A percentile compares a stretch with the other conserved stretches of the same genome.
Conservation (phyloP, 2,888 invertebrate species). For the Thymelicus lineola region DNA sequence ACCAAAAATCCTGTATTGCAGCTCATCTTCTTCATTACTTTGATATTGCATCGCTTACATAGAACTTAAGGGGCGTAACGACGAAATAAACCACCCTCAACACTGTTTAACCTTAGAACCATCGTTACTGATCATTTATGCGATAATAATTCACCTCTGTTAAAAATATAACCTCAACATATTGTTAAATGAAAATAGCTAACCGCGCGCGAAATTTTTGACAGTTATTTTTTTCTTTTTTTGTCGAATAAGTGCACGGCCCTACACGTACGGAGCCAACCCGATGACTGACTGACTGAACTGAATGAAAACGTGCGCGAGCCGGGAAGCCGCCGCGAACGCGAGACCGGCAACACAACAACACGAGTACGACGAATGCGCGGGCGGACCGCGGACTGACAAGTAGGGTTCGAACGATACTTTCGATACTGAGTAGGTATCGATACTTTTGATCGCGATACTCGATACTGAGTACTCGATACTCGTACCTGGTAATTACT, state of each 20-base stretch:
- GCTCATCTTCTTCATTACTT: constrained; percentile 80
- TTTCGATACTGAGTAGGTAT: no score
- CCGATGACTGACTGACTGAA: neutral
- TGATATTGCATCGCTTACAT: constrained; percentile 82
- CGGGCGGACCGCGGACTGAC: no score
- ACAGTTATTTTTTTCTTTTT: constrained; percentile 48
- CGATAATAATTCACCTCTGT: constrained; percentile 39
- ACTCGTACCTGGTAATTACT: no score
- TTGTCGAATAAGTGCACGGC: constrained; percentile 54
- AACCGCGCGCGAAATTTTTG: constrained; percentile 44
- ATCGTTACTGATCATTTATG: constrained; percentile 57
- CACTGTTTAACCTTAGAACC: constrained; percentile 71
- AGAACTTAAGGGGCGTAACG: constrained; percentile 62
- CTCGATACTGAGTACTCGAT: no score
- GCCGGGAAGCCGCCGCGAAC: neutral
- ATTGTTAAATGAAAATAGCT: constrained; percentile 31
- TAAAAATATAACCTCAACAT: constrained; percentile 40
- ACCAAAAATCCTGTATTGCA: constrained; percentile 83
- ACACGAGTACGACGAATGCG: neutral
- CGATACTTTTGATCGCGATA: no score
- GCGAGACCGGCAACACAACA: neutral
- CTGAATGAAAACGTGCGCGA: constrained; percentile 7
- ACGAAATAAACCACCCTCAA: constrained; percentile 75
- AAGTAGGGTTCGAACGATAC: no score
- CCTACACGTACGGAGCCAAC: neutral